These are phyloP conservation scores for Micronisus gabar DNA, from an alignment of 2,113 vertebrate genomes.

Conservation along the genomic window DNA sequence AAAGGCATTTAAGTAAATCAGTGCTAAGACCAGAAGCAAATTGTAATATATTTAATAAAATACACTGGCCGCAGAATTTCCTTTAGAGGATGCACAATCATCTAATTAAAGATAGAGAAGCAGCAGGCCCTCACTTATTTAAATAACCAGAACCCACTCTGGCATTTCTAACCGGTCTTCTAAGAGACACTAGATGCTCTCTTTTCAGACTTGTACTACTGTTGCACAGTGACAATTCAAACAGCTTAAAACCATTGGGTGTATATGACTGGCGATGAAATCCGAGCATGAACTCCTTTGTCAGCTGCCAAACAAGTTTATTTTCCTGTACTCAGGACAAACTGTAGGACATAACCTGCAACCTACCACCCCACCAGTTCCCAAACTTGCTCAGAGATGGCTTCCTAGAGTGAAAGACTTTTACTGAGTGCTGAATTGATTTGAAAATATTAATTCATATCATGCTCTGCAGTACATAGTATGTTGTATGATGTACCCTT, in stretches of 20 bases:
- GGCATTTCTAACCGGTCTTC: not conserved
- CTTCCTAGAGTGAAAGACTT: not conserved
- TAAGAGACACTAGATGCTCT: not conserved
- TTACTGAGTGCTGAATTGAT: not conserved
- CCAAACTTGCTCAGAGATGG: fast-evolving
- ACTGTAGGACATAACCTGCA: not conserved
- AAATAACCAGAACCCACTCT: not conserved
- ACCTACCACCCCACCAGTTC: not conserved
- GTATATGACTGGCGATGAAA: not conserved
- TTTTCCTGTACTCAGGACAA: not conserved
- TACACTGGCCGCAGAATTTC: not conserved
- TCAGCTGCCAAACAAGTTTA: not conserved
- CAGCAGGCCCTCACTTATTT: not conserved
- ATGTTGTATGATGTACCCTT: not conserved
- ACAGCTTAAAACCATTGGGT: not conserved
- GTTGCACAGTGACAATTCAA: not conserved
- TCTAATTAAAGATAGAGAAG: not conserved
- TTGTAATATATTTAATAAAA: not conserved
- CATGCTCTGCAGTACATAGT: not conserved
- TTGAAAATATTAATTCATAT: not conserved
- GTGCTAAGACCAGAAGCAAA: not conserved
- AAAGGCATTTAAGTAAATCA: not conserved
- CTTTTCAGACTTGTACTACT: not conserved
- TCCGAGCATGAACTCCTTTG: not conserved
- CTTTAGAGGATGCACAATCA: not conserved